phyloP scores from a whole-genome alignment of 2,888 invertebrate genomes.

The Baccha elongata region DNA sequence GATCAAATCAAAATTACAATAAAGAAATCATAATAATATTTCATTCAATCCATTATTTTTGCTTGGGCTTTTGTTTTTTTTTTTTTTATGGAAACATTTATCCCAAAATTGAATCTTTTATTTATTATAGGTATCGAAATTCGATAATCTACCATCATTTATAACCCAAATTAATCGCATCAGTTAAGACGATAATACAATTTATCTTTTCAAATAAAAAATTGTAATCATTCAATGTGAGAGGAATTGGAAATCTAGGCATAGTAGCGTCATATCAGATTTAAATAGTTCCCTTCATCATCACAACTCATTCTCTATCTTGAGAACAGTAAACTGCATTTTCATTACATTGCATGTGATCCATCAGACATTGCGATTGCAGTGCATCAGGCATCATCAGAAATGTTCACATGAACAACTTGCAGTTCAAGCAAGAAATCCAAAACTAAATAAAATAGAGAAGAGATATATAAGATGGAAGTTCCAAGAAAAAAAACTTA shows the following conservation, averaged over 20 bases:
- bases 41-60: background rate
- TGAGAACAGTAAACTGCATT: background rate
- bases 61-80: background rate
- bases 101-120: slow-evolving; percentile 29
- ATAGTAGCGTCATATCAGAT: background rate
- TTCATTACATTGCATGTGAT: slow-evolving; percentile 27
- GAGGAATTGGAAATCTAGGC: background rate
- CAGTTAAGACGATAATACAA: slow-evolving; percentile 34
- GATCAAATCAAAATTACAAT: too few species aligned
- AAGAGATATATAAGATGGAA: background rate
- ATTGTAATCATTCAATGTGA: slow-evolving; percentile 20
- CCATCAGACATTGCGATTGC: slow-evolving; percentile 3
- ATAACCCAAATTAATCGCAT: slow-evolving; percentile 51
- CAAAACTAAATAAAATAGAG: slow-evolving; percentile 35
- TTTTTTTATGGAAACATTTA: background rate
- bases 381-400: background rate
- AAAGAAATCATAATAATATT: too few species aligned
- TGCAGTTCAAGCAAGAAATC: slow-evolving; percentile 19
- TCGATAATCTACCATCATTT: slow-evolving; percentile 44
- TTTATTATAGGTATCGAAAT: too few species aligned
- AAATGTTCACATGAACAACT: slow-evolving; percentile 34
- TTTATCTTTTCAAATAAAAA: slow-evolving; percentile 65
- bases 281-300: slow-evolving; percentile 25
- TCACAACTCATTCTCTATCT: background rate
- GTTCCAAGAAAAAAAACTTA: slow-evolving; percentile 33